These are phyloP conservation scores for Torymus auratus DNA, from an alignment of 2,888 invertebrate species.

Conservation along the genomic window DNA sequence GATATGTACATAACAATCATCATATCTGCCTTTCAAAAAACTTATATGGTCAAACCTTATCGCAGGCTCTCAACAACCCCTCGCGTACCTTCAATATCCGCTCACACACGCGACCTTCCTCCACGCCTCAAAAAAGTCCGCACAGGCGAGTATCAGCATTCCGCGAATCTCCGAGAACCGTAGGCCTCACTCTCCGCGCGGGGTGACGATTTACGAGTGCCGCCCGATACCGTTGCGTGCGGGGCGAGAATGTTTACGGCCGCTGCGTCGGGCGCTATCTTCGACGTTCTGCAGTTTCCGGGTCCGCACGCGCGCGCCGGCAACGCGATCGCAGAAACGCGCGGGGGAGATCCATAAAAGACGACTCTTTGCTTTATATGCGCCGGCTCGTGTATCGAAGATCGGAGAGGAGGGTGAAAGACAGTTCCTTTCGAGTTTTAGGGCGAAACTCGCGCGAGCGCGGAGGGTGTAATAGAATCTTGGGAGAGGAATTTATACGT, in stretches of 20 bases:
- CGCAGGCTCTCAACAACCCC: too few relatives aligned
- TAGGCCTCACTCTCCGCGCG: background rate
- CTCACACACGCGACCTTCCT: background rate
- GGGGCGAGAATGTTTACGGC: constrained; percentile 31
- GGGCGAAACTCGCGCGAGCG: constrained; percentile 3
- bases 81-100: too few relatives aligned
- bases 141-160: background rate
- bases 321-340: constrained; percentile 11
- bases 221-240: background rate
- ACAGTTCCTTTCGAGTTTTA: constrained; percentile 31
- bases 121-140: background rate
- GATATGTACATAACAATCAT: too few relatives aligned
- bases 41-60: too few relatives aligned
- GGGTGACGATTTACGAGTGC: constrained; percentile 40
- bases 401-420: too few relatives aligned
- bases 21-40: too few relatives aligned
- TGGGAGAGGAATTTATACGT: constrained; percentile 18
- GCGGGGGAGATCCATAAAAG: constrained; percentile 37
- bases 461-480: constrained; percentile 45
- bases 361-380: constrained; percentile 33
- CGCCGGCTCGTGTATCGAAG: constrained; percentile 1
- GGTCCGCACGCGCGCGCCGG: background rate
- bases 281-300: background rate
- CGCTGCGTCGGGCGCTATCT: constrained; percentile 24
- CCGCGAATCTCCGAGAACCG: constrained; percentile 19